Percentiles rank a stretch among this genome's conserved stretches.
phyloP scores from a whole-genome alignment of 2,797 vertebrate genomes.

The Morelia viridis region DNA sequence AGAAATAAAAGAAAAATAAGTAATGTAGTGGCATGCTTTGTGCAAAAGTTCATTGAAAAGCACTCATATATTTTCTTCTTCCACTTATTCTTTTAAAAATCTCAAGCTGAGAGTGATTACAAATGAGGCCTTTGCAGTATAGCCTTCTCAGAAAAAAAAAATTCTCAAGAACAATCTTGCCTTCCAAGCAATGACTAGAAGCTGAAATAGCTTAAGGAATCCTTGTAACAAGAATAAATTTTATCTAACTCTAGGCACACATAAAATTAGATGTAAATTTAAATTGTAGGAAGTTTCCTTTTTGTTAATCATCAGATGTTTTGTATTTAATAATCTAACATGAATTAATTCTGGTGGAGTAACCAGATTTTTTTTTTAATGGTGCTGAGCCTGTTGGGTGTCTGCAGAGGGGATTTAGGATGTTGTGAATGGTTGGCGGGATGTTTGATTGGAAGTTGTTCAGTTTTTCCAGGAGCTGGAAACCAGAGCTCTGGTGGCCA shows the following conservation, averaged over 20 bases:
- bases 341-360: neutral
- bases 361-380: neutral
- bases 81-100: neutral
- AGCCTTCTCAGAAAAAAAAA: neutral
- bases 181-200: neutral
- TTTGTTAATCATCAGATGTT: neutral
- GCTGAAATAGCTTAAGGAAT: neutral
- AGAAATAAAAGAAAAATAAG: neutral
- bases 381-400: neutral
- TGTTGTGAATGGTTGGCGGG: neutral
- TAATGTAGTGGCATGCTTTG: neutral
- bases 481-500: neutral
- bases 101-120: neutral
- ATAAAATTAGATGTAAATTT: neutral
- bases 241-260: neutral
- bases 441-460: neutral
- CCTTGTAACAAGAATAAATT: neutral
- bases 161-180: neutral
- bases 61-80: neutral
- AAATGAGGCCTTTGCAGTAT: neutral
- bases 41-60: neutral
- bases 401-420: neutral
- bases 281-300: neutral
- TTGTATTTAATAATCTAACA: neutral
- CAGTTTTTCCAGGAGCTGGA: neutral